Evolutionary conservation across 2,797 vertebrate species (phyloP).

Genomic region (Heteromormyrus szaboi): DNA sequence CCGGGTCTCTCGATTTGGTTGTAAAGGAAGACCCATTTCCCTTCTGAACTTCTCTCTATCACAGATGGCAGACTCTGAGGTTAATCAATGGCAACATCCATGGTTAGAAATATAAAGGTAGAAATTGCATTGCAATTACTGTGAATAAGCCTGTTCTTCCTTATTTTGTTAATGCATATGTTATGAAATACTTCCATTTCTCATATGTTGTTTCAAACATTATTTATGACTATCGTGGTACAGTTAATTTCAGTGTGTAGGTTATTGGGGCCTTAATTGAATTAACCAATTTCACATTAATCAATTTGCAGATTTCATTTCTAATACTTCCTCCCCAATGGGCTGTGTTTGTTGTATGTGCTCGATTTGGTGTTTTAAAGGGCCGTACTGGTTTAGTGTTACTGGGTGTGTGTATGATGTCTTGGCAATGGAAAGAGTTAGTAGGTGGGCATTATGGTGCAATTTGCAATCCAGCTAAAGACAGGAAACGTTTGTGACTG

Average conservation of each 20-base stretch:
- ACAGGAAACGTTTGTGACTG: constrained; percentile 43
- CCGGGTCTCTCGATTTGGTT: constrained; percentile 10
- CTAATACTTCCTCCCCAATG: neutral
- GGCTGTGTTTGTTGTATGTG: neutral
- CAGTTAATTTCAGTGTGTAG: neutral
- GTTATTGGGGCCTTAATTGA: neutral
- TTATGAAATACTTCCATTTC: neutral
- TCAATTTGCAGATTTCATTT: neutral
- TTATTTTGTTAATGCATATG: neutral
- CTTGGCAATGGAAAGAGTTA: constrained; percentile 47
- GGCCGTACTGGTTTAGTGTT: neutral
- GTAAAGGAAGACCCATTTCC: constrained; percentile 65
- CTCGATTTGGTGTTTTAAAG: neutral
- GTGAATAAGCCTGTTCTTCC: neutral
- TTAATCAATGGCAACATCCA: neutral
- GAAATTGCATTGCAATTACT: neutral
- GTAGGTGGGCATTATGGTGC: constrained; percentile 51
- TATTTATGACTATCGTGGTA: neutral
- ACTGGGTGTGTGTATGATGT: constrained; percentile 1
- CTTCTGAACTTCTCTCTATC: constrained; percentile 56
- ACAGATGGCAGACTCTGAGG: constrained; percentile 16
- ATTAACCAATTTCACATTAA: neutral
- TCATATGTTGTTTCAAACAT: neutral
- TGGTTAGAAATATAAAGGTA: neutral
- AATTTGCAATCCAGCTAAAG: constrained; percentile 46